Evolutionary conservation across 2,113 vertebrate species (phyloP).

Genomic region (Apteryx owenii): DNA sequence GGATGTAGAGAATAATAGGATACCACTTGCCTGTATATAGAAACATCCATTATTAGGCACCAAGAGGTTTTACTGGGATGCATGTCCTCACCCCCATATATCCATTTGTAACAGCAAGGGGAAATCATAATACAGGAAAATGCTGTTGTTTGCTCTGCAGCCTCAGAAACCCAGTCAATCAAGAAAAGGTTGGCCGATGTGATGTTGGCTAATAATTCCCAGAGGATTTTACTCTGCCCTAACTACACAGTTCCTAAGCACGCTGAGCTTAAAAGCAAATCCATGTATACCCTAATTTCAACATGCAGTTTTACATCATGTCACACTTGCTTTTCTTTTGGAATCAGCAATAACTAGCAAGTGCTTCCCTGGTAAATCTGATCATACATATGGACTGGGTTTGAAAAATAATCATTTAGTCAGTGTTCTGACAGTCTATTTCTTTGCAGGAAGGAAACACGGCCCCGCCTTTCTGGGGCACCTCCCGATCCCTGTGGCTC

Average conservation of each 20-base stretch:
- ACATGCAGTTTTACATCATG: slow-evolving; percentile 40
- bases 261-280: slow-evolving; percentile 50
- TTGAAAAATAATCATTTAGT: background rate
- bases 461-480: background rate
- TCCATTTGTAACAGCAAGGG: slow-evolving; percentile 19
- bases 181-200: slow-evolving; percentile 28
- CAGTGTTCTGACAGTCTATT: background rate
- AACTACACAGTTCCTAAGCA: background rate
- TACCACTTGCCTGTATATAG: slow-evolving; percentile 38
- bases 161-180: slow-evolving; percentile 43
- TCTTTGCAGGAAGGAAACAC: background rate
- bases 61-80: slow-evolving; percentile 26
- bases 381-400: background rate
- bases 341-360: slow-evolving; percentile 4
- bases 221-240: background rate
- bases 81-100: slow-evolving; percentile 4
- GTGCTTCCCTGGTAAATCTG: background rate
- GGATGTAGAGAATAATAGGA: slow-evolving; percentile 45
- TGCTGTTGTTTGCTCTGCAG: background rate
- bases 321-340: slow-evolving; percentile 22
- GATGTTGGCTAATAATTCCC: slow-evolving; percentile 50
- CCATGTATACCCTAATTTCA: background rate
- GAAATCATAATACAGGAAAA: slow-evolving; percentile 44
- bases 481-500: background rate
- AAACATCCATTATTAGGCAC: slow-evolving; percentile 61